These are phyloP conservation scores for Gallinago nigripennis DNA, from an alignment of 2,797 vertebrate species.

Conservation along the genomic window DNA sequence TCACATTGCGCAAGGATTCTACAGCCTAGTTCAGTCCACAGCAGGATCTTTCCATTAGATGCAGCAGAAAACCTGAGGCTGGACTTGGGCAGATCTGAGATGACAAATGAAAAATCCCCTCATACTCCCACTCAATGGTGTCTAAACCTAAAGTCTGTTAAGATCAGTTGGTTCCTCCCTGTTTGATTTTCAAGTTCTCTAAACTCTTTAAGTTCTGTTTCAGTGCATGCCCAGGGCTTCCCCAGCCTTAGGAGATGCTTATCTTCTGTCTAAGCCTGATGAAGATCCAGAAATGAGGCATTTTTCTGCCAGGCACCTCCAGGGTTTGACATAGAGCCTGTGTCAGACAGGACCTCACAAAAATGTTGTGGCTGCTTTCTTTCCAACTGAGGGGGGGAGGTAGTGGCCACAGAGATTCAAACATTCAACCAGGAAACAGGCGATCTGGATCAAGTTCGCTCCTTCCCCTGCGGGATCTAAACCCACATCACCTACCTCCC, in stretches of 20 bases:
- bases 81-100: neutral
- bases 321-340: neutral
- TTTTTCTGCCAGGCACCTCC: neutral
- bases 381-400: neutral
- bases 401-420: neutral
- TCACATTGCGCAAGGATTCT: neutral
- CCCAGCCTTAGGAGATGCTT: neutral
- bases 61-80: neutral
- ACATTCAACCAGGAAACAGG: neutral
- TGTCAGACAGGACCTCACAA: neutral
- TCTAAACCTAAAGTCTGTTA: neutral
- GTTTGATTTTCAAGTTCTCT: neutral
- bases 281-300: neutral
- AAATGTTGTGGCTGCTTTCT: neutral
- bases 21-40: neutral
- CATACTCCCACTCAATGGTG: neutral
- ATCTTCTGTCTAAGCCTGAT: neutral
- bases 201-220: neutral
- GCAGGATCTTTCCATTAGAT: neutral
- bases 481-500: neutral
- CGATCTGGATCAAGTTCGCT: neutral
- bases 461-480: neutral
- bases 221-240: neutral
- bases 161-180: neutral
- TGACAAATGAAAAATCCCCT: neutral